phyloP scores from a whole-genome alignment of 1,140 invertebrate genomes.

The Drosophila ohnishii region DNA sequence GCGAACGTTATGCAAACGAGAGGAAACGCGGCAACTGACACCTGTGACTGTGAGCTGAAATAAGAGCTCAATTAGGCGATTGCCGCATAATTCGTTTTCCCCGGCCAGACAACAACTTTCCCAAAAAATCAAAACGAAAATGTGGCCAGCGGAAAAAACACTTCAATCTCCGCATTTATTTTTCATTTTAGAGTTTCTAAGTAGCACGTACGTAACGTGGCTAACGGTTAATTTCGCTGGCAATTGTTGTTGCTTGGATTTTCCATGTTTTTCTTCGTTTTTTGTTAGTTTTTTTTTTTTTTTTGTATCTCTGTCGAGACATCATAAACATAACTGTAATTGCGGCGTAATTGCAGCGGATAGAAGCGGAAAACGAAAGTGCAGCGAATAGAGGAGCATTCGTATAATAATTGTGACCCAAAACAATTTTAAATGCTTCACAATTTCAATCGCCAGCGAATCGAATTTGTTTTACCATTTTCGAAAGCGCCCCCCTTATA shows the following conservation, averaged over 20 bases:
- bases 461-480: slow-evolving; percentile 52
- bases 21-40: slow-evolving; percentile 23
- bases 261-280: slow-evolving; percentile 11
- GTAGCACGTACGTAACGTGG: slow-evolving; percentile 56
- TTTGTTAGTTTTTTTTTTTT: neutral
- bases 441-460: slow-evolving; percentile 51
- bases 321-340: slow-evolving; percentile 50
- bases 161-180: slow-evolving; percentile 1
- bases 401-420: slow-evolving; percentile 47
- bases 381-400: slow-evolving; percentile 37
- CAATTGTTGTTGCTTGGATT: slow-evolving; percentile 27
- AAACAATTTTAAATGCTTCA: slow-evolving; percentile 52
- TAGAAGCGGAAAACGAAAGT: slow-evolving; percentile 57
- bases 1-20: slow-evolving; percentile 32
- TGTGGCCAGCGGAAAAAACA: slow-evolving; percentile 30
- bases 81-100: slow-evolving; percentile 25
- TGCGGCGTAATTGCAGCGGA: slow-evolving; percentile 47
- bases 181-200: slow-evolving; percentile 36
- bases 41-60: slow-evolving; percentile 34
- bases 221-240: slow-evolving; percentile 50
- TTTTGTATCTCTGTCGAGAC: slow-evolving; percentile 9
- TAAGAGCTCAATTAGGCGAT: slow-evolving; percentile 37
- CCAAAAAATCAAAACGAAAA: slow-evolving; percentile 28
- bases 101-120: slow-evolving; percentile 33
- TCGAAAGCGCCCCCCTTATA: slow-evolving; percentile 42